Evolutionary conservation across 1,140 invertebrate genomes (phyloP).

Genomic region (Trichoplusia ni): DNA sequence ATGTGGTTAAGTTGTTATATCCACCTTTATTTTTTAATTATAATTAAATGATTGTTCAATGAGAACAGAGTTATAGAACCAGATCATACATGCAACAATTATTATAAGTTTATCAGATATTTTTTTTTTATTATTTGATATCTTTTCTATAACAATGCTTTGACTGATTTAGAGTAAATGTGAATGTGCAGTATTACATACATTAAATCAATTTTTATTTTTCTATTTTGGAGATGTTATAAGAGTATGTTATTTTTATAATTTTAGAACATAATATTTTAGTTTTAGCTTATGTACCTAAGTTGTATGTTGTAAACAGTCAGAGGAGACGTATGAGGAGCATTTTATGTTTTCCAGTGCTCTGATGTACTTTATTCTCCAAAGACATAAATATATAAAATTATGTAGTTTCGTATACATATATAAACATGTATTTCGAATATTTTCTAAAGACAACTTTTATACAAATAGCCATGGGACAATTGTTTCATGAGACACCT

Average conservation of each 20-base stretch:
- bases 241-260: constrained; percentile 71
- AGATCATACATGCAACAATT: constrained; percentile 31
- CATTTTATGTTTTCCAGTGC: constrained; percentile 61
- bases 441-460: constrained; percentile 57
- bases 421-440: constrained; percentile 48
- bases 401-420: constrained; percentile 49
- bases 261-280: constrained; percentile 55
- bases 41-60: constrained; percentile 20
- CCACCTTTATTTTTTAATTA: constrained; percentile 56
- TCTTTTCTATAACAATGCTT: constrained; percentile 58
- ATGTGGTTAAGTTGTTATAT: constrained; percentile 57
- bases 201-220: constrained; percentile 68
- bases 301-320: constrained; percentile 50
- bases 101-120: constrained; percentile 50
- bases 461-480: constrained; percentile 32
- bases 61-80: constrained; percentile 14
- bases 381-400: constrained; percentile 53
- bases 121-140: constrained; percentile 62
- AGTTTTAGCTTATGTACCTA: constrained; percentile 49
- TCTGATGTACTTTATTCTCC: constrained; percentile 57
- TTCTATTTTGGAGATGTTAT: constrained; percentile 67
- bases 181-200: constrained; percentile 77
- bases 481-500: constrained; percentile 41
- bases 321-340: constrained; percentile 54
- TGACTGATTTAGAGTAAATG: constrained; percentile 76